Conservation (phyloP, 2,113 vertebrate species). For the Tragelaphus imberbis region DNA sequence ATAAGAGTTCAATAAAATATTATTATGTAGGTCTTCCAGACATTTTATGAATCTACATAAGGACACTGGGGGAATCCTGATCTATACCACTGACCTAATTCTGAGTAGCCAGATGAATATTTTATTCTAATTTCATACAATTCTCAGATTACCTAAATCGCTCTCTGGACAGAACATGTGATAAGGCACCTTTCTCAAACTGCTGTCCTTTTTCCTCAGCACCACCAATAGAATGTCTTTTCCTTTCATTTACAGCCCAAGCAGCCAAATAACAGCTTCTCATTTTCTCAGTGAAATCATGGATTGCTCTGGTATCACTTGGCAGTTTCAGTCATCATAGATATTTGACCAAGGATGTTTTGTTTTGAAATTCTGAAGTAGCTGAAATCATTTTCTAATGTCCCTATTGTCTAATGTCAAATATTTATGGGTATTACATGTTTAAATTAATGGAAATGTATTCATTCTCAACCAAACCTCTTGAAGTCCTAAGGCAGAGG, state of each 20-base stretch:
- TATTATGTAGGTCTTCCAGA: background rate
- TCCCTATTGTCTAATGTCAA: background rate
- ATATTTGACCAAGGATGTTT: constrained; percentile 3
- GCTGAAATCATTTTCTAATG: background rate
- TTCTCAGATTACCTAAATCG: background rate
- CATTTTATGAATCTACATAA: background rate
- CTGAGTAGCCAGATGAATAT: background rate
- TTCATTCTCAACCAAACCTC: background rate
- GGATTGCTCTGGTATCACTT: constrained; percentile 9
- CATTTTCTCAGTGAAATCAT: background rate
- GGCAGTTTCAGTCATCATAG: background rate
- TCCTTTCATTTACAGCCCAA: background rate
- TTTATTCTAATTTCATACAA: background rate
- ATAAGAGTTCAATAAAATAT: background rate
- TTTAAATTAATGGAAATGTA: background rate
- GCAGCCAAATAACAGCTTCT: background rate
- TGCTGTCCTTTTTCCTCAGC: background rate
- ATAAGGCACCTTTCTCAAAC: background rate
- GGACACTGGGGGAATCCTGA: background rate
- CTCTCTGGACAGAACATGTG: background rate
- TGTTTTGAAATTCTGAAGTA: constrained; percentile 30
- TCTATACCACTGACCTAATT: background rate
- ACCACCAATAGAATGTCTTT: background rate
- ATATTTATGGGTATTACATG: background rate
- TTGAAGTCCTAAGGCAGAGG: background rate